phyloP scores from a whole-genome alignment of 2,888 invertebrate genomes.

The Plusia festucae region DNA sequence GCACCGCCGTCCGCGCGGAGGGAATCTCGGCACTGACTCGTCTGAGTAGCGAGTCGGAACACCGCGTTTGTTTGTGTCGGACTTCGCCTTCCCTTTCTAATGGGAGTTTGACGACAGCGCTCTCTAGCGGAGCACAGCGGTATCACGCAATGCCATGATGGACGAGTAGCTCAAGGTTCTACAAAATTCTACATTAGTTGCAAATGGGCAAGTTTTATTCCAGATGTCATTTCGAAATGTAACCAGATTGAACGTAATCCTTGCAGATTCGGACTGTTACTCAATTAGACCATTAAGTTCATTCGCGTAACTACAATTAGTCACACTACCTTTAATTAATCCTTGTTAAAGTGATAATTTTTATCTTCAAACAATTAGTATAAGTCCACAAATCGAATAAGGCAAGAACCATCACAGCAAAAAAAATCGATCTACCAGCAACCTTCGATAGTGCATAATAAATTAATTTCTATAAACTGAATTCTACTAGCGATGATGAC shows the following conservation, averaged over 20 bases:
- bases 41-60: conserved; percentile 50
- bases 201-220: no score
- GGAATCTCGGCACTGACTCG: conserved; percentile 81
- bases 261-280: no score
- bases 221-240: conserved; percentile 28
- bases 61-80: conserved; percentile 73
- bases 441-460: background rate
- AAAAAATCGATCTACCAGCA: background rate
- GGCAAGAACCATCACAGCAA: no score
- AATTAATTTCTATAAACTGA: no score
- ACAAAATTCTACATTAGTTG: background rate
- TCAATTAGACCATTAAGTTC: no score
- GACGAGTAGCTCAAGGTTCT: background rate
- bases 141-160: conserved; percentile 14
- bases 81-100: conserved; percentile 79
- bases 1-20: conserved; percentile 65
- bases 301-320: no score
- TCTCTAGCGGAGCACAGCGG: conserved; percentile 64
- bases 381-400: no score
- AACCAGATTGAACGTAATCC: no score
- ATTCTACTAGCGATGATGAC: no score
- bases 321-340: no score
- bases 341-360: no score
- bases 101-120: conserved; percentile 60
- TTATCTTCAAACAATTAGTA: no score